Base-by-base conservation (phyloP, 2,888 invertebrate genomes). In the Pandemis cinnamomeana region DNA sequence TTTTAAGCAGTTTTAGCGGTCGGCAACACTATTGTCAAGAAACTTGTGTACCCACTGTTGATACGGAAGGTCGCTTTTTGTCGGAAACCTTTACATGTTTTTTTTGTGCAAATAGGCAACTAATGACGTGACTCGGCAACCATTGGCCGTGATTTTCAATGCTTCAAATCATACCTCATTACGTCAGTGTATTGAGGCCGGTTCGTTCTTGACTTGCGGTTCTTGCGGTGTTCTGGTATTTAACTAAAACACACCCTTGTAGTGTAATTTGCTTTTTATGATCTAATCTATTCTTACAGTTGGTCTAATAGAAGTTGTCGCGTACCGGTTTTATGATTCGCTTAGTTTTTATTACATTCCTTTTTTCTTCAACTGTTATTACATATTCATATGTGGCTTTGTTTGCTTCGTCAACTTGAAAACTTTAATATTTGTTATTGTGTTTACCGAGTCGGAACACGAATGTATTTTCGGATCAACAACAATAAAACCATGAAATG, bases 201-300 rank as follows among this genome's bases (percentile, higher is more conserved):
- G 20, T 58, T 20, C 53, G 61, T 67, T 60, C 67, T 71, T 64
- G 71, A 62, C 67, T 61, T 71, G 71, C 48, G 71, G 71, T 71
- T 71, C 5, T 15, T 67, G 67, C 48, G 68, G 67, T 46, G 46
- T 60, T 20, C 36, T 36, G 13, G 60, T 67, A 61, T 67, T 67
- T 67, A 67, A n/a, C 53, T 67, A 36, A 72, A 67, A 51, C 63
- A 71, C 58, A 58, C 55, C 41, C 36, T 53, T 27, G 36, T 61
- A 10, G 27, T 46, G 60, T 61, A 48, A 71, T 63, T 60, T 60
- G 46, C 20, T 67, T 44, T 67, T 44, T 27, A 58, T 64, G 58
- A 58, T 8, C 44, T 42, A 55, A 60, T 48, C 6, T 27, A n/a
- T 27, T 60, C 5, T 48, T 44, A 27, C 27, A 55, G n/a, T 4